These are phyloP conservation scores for Merodon equestris DNA, from an alignment of 2,888 invertebrate species.

Conservation along the genomic window DNA sequence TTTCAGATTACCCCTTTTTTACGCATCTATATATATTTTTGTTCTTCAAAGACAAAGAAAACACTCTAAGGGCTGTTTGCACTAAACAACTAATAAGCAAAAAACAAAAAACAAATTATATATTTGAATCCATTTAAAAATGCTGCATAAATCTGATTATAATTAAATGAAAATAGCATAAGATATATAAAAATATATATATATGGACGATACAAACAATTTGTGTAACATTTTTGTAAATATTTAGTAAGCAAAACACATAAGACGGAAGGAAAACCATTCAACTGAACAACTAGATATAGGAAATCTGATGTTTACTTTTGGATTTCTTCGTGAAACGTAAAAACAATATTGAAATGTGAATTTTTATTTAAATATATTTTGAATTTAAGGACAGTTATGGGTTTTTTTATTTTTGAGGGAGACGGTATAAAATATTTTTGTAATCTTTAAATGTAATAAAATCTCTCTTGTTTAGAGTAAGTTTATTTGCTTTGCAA, in stretches of 20 bases:
- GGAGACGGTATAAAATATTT: conserved; percentile 41
- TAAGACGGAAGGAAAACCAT: conserved; percentile 31
- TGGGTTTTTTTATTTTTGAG: conserved; percentile 12
- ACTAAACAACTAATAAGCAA: conserved; percentile 17
- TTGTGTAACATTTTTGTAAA: conserved; percentile 60
- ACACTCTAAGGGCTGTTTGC: conserved; percentile 51
- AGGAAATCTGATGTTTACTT: conserved; percentile 38
- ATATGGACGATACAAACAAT: conserved; percentile 42
- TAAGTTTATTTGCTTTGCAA: conserved; percentile 16
- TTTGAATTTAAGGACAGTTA: too few species aligned
- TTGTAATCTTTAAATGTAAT: conserved; percentile 42
- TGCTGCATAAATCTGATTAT: conserved; percentile 43
- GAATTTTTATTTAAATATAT: too few species aligned
- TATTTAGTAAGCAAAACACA: conserved; percentile 44
- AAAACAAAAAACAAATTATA: conserved; percentile 25
- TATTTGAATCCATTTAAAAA: too few species aligned
- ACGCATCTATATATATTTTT: too few species aligned
- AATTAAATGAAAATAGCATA: conserved; percentile 23
- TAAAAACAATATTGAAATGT: too few species aligned
- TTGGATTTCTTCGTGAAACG: conserved; percentile 17
- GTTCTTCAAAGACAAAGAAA: background rate
- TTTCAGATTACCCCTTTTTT: conserved; percentile 30
- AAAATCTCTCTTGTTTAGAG: conserved; percentile 31
- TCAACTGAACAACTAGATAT: conserved; percentile 56
- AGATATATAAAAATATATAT: conserved; percentile 22